Evolutionary conservation across 1,140 invertebrate species (phyloP).

Genomic region (Platyura marginata): DNA sequence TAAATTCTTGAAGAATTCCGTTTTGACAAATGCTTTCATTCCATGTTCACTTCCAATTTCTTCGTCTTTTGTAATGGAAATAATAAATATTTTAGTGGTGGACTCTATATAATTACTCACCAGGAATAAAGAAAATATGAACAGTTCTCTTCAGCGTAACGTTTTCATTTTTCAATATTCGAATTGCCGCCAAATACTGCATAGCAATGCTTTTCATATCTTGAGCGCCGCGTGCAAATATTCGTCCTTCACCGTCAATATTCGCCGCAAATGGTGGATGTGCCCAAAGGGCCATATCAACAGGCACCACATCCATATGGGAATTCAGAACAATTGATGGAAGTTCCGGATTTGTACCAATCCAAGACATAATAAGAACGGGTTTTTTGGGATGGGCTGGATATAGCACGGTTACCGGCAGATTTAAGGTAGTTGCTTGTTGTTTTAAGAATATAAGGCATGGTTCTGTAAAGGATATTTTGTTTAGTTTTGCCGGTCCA

Average conservation of each 20-base stretch:
- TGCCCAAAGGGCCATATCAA: constrained; percentile 61
- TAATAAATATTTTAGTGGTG: no score
- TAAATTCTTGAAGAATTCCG: constrained; percentile 42
- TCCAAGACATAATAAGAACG: constrained; percentile 59
- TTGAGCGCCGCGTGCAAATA: constrained; percentile 64
- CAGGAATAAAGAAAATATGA: not conserved
- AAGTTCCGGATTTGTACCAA: constrained; percentile 35
- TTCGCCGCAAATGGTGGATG: constrained; percentile 60
- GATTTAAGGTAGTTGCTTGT: constrained; percentile 37
- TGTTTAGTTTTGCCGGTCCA: no score
- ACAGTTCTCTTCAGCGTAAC: not conserved
- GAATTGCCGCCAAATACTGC: constrained; percentile 65
- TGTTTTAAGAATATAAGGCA: constrained; percentile 38
- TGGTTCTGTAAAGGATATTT: constrained; percentile 9
- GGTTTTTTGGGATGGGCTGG: constrained; percentile 35
- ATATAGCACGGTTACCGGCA: constrained; percentile 32
- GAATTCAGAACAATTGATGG: constrained; percentile 65
- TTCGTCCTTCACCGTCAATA: constrained; percentile 60
- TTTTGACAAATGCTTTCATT: constrained; percentile 48
- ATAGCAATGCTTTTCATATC: constrained; percentile 75
- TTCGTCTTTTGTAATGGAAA: no score
- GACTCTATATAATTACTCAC: no score
- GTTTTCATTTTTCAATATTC: constrained; percentile 26
- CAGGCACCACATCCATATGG: constrained; percentile 84
- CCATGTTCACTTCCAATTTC: constrained; percentile 56